Conservation (phyloP, 2,113 vertebrate species). For the Raphicerus campestris region DNA sequence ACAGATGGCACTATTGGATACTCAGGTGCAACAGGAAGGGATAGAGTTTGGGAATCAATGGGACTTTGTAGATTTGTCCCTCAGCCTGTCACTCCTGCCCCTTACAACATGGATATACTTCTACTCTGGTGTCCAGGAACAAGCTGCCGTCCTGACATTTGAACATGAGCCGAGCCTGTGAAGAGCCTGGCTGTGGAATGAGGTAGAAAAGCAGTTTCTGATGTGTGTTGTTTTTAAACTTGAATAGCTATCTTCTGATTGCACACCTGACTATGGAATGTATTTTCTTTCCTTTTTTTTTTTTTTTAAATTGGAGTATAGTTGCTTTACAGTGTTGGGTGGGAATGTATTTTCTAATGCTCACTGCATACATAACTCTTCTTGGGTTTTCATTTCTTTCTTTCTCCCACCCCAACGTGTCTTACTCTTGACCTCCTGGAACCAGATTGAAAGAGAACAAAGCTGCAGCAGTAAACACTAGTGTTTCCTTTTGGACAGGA, state of each 20-base stretch:
- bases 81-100: background rate
- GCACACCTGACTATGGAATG: background rate
- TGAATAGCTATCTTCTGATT: background rate
- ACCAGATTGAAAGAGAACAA: background rate
- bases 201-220: background rate
- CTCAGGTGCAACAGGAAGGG: background rate
- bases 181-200: background rate
- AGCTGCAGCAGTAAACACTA: background rate
- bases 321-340: background rate
- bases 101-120: accelerated
- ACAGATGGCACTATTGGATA: background rate
- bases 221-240: background rate
- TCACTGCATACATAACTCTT: background rate
- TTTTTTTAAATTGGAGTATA: background rate
- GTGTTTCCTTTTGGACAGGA: background rate
- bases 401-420: accelerated
- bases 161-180: background rate
- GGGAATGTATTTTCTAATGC: background rate
- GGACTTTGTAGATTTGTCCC: background rate
- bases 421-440: background rate
- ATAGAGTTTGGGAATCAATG: background rate
- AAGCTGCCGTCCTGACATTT: background rate
- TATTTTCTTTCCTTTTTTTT: background rate
- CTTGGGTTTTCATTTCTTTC: background rate
- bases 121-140: background rate